Evolutionary conservation across 1,140 invertebrate genomes (phyloP).

Genomic region (Macrostomum lignano): DNA sequence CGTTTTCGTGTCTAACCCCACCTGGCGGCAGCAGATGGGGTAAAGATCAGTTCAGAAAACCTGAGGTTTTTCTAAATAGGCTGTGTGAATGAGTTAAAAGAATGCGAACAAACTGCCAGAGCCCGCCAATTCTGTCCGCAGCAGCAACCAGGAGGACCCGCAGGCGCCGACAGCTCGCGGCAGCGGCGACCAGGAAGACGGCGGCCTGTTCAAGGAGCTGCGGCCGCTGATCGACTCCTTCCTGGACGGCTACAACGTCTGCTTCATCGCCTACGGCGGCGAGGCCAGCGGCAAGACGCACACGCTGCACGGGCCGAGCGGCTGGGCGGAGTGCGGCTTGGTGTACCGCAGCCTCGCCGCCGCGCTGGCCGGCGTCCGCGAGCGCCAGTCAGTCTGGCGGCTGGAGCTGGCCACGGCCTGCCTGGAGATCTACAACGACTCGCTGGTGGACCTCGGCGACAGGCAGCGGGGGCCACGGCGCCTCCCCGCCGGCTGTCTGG

Average conservation of each 20-base stretch:
- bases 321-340: neutral
- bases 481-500: too few species aligned
- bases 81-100: too few species aligned
- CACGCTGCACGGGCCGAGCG: neutral
- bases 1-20: too few species aligned
- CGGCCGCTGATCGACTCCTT: neutral
- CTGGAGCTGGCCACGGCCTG: neutral
- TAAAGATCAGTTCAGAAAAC: too few species aligned
- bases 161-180: too few species aligned
- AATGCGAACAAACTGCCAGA: too few species aligned
- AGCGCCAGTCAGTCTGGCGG: neutral
- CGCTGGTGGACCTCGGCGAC: neutral
- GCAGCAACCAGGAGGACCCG: too few species aligned
- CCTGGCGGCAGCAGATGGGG: too few species aligned
- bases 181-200: too few species aligned
- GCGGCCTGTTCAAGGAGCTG: neutral
- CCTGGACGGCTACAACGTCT: slow-evolving; percentile 3
- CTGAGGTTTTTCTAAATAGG: too few species aligned
- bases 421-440: slow-evolving; percentile 1
- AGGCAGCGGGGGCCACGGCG: too few species aligned
- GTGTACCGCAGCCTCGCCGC: neutral
- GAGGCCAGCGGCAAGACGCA: slow-evolving; percentile 2
- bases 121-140: too few species aligned
- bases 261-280: slow-evolving; percentile 3
- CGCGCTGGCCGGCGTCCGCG: neutral